phyloP scores from a whole-genome alignment of 2,888 invertebrate genomes.

The Cynaeus angustus region DNA sequence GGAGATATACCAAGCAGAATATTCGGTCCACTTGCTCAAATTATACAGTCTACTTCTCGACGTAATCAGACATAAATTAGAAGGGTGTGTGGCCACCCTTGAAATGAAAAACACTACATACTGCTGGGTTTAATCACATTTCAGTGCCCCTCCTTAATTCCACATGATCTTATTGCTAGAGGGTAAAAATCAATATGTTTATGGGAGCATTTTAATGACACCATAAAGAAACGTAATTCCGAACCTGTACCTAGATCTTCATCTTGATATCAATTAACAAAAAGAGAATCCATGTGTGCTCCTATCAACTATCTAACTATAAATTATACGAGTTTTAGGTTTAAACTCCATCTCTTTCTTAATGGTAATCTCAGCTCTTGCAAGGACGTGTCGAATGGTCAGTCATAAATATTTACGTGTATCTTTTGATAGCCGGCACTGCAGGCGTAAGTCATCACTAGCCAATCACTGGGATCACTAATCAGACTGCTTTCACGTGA shows the following conservation, averaged over 20 bases:
- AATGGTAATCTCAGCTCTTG: slow-evolving; percentile 10
- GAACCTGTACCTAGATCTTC: slow-evolving; percentile 2
- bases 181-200: slow-evolving; percentile 48
- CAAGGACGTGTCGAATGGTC: slow-evolving; percentile 43
- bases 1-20: no score
- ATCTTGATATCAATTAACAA: slow-evolving; percentile 40
- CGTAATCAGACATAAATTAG: slow-evolving; percentile 60
- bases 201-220: slow-evolving; percentile 20
- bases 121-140: slow-evolving; percentile 59
- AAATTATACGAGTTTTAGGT: slow-evolving; percentile 28
- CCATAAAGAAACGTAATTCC: slow-evolving; percentile 11
- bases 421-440: slow-evolving; percentile 52
- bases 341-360: slow-evolving; percentile 28
- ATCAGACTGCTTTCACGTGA: slow-evolving; percentile 50
- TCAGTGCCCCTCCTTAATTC: slow-evolving; percentile 51
- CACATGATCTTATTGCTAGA: slow-evolving; percentile 36
- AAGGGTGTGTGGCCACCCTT: slow-evolving; percentile 62
- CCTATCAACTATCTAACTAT: slow-evolving; percentile 36
- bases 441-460: slow-evolving; percentile 50
- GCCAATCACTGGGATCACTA: slow-evolving; percentile 50
- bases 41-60: slow-evolving; percentile 55
- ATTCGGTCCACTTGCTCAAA: slow-evolving; percentile 55
- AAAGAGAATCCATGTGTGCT: slow-evolving; percentile 26
- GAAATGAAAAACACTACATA: slow-evolving; percentile 59
- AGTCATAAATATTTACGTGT: slow-evolving; percentile 46